Evolutionary conservation across 2,888 invertebrate genomes (phyloP), one percentile per base, ranked within the genome.

Genomic region (Automeris io): DNA sequence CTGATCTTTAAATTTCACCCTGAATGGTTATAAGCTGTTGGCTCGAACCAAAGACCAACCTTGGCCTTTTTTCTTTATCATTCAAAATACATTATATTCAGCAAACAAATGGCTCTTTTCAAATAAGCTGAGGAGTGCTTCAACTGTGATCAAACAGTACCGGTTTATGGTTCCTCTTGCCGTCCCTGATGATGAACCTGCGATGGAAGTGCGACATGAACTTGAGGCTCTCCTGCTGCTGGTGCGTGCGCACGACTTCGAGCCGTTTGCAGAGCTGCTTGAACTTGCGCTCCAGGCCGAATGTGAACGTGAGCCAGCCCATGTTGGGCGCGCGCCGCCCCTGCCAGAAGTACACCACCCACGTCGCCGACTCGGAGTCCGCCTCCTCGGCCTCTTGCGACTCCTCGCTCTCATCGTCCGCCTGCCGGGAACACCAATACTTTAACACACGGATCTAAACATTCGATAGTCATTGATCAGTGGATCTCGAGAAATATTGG

Each of bases 321-420:
- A 99, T 99, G 81, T 99, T 99, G 45, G 95, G 93, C 2, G 99
- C 99, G 65, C 97, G 95, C 36, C 95, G 88, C 0, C 99, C 99
- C 83, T 99, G 99, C 99, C 99, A 99, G 88, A 99, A 99, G 82
- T 99, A 99, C n/a, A 99, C 98, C 33, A 98, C 95, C 85, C 97
- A 98, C 7, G 83, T 47, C 46, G 12, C 43, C 8, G 35, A 42
- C 7, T 54, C 65, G 0, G 40, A 21, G 37, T 90, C 90, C 22
- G 88, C 90, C 1, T 87, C 86, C 3, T 88, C 88, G 1, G 69
- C 65, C 8, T 79, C 83, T 18, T 53, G 57, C 0, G 61, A 57
- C 1, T 57, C 66, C 2, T 80, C 88, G 36, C 81, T 88, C 11
- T 88, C 90, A 13, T 90, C 90, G 38, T 90, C 90, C 0, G 63